These are phyloP conservation scores for Ormyrus rosae DNA, from an alignment of 2,888 invertebrate genomes.

Conservation along the genomic window DNA sequence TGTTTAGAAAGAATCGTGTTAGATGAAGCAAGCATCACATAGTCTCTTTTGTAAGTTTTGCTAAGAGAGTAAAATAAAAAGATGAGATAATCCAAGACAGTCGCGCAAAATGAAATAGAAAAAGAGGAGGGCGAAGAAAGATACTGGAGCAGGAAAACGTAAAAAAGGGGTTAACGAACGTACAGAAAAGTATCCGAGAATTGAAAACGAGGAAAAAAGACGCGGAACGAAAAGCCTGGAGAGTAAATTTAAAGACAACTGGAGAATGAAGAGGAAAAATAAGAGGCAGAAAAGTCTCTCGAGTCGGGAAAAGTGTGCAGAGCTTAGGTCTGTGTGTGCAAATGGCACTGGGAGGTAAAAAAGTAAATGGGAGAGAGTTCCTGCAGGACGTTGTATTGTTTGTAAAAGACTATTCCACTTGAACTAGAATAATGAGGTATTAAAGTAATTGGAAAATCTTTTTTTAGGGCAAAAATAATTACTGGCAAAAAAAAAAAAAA, in stretches of 20 bases:
- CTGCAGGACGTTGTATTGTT: slow-evolving; percentile 20
- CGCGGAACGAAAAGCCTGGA: neutral
- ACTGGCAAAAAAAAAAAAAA: neutral
- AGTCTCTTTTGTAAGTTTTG: neutral
- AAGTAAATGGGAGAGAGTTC: slow-evolving; percentile 8
- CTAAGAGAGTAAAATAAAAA: neutral
- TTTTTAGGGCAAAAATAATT: slow-evolving; percentile 5
- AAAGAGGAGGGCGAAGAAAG: neutral
- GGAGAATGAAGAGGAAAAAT: slow-evolving; percentile 33
- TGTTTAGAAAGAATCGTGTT: too few species aligned
- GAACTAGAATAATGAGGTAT: slow-evolving; percentile 13
- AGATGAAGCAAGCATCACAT: too few species aligned
- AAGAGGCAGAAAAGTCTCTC: slow-evolving; percentile 26
- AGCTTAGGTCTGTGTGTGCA: neutral
- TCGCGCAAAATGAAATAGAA: neutral
- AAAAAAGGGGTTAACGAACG: neutral
- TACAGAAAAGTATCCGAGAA: slow-evolving; percentile 20
- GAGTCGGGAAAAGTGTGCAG: neutral
- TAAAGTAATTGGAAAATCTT: slow-evolving; percentile 10
- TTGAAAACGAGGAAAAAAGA: slow-evolving; percentile 1
- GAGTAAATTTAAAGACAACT: slow-evolving; percentile 31
- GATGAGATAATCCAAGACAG: neutral
- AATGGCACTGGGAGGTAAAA: neutral
- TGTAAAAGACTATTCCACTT: neutral
- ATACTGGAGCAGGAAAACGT: neutral